Percentiles rank a stretch among this genome's conserved stretches.
Conservation (phyloP, 2,888 invertebrate species). For the Melieria picta region DNA sequence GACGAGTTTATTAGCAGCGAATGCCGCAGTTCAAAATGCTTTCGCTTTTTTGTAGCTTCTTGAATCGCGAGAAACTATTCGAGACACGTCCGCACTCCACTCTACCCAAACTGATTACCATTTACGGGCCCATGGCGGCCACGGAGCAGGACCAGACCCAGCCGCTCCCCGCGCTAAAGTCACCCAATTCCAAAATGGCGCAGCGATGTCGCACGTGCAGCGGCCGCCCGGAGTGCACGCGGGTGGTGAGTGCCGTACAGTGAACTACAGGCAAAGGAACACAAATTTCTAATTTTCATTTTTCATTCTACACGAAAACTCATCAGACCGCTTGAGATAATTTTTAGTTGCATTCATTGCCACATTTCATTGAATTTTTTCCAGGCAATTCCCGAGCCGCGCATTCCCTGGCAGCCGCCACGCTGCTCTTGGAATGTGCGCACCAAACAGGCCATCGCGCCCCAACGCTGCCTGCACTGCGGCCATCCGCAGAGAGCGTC, state of each 20-base stretch:
- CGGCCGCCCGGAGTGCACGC: slow-evolving; percentile 56
- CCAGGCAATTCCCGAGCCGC: slow-evolving; percentile 61
- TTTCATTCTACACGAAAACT: background rate
- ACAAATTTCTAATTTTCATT: slow-evolving; percentile 9
- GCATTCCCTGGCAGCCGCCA: slow-evolving; percentile 63
- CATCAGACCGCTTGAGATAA: background rate
- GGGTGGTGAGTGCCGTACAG: slow-evolving; percentile 46
- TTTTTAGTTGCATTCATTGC: background rate
- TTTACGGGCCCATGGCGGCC: slow-evolving; percentile 43
- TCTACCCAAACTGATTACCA: slow-evolving; percentile 52
- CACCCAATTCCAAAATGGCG: slow-evolving; percentile 36
- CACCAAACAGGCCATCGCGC: background rate
- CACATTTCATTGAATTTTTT: slow-evolving; percentile 14
- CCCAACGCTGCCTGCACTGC: slow-evolving; percentile 19
- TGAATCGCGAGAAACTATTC: slow-evolving; percentile 63
- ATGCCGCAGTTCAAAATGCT: background rate
- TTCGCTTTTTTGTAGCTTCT: slow-evolving; percentile 50
- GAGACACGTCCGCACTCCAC: slow-evolving; percentile 55
- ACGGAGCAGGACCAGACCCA: background rate
- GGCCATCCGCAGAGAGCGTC: slow-evolving; percentile 12
- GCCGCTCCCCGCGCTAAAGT: background rate
- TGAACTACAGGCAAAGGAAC: background rate
- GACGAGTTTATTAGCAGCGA: background rate
- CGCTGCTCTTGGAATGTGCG: slow-evolving; percentile 39
- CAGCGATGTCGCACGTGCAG: slow-evolving; percentile 59